Conservation (phyloP, 2,888 invertebrate genomes). For the Crioceris asparagi region DNA sequence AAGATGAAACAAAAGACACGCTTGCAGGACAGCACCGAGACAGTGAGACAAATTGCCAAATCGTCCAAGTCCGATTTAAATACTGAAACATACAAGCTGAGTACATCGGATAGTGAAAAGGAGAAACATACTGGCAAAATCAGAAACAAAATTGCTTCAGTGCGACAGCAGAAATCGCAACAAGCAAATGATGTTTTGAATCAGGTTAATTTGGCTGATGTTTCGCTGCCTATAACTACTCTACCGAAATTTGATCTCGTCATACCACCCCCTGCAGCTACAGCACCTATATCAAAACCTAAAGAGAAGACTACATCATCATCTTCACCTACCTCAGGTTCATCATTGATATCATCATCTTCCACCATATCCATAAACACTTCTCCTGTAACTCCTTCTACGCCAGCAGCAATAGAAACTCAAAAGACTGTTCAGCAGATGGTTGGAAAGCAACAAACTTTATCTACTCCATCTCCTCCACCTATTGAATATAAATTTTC, state of each 20-base stretch:
- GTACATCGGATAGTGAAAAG: conserved; percentile 19
- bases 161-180: conserved; percentile 22
- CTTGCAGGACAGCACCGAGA: conserved; percentile 49
- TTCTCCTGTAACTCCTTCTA: background rate
- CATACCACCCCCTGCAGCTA: conserved; percentile 30
- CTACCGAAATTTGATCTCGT: conserved; percentile 47
- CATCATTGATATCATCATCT: too few species aligned
- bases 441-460: conserved; percentile 14
- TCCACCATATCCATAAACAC: background rate
- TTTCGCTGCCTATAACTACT: conserved; percentile 45
- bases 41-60: conserved; percentile 50
- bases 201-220: conserved; percentile 42
- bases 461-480: conserved; percentile 4
- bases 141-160: conserved; percentile 32
- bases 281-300: conserved; percentile 7
- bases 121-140: conserved; percentile 38
- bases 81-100: conserved; percentile 27
- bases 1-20: conserved; percentile 48
- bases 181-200: conserved; percentile 34
- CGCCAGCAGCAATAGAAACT: background rate
- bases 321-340: background rate
- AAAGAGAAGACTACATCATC: conserved; percentile 6
- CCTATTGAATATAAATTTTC: conserved; percentile 37
- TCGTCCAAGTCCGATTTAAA: conserved; percentile 41
- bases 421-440: conserved; percentile 10